A percentile compares a stretch with the other conserved stretches of the same genome.
phyloP scores from a whole-genome alignment of 2,888 invertebrate genomes.

The Atherix ibis region DNA sequence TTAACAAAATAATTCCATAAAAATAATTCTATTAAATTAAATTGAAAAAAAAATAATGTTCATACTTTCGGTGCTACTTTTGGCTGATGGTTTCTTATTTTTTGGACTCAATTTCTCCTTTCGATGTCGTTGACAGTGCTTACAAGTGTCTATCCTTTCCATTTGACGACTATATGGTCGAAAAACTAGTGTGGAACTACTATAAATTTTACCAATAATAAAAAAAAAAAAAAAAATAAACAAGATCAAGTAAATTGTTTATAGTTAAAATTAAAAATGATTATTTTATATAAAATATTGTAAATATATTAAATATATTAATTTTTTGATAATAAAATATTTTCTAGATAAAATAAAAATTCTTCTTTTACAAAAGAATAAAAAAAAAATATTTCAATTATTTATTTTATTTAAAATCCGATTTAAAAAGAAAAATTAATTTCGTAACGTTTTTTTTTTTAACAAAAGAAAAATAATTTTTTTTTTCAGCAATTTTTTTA shows the following conservation, averaged over 20 bases:
- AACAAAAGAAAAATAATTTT: too few species aligned
- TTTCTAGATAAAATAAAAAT: too few species aligned
- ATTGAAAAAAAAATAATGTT: neutral
- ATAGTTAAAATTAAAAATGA: neutral
- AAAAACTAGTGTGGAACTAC: conserved; percentile 9
- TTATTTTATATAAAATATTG: neutral
- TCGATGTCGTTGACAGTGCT: conserved; percentile 5
- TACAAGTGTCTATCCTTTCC: conserved; percentile 8
- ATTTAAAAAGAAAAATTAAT: too few species aligned
- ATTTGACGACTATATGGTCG: conserved; percentile 7
- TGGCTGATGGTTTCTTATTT: conserved; percentile 5
- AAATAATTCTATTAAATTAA: too few species aligned
- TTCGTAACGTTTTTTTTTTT: too few species aligned
- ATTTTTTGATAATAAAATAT: too few species aligned
- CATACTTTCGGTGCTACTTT: conserved; percentile 3
- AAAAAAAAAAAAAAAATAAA: conserved; percentile 1
- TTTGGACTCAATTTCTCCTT: conserved; percentile 6
- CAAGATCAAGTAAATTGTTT: neutral
- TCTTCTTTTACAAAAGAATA: too few species aligned
- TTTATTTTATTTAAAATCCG: too few species aligned
- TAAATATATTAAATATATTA: neutral
- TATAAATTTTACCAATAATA: too few species aligned
- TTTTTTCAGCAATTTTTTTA: too few species aligned
- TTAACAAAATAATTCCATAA: too few species aligned
- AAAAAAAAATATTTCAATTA: too few species aligned